Percentiles rank a stretch among this genome's conserved stretches.
Conservation (phyloP, 2,113 vertebrate species). For the Camelus bactrianus region DNA sequence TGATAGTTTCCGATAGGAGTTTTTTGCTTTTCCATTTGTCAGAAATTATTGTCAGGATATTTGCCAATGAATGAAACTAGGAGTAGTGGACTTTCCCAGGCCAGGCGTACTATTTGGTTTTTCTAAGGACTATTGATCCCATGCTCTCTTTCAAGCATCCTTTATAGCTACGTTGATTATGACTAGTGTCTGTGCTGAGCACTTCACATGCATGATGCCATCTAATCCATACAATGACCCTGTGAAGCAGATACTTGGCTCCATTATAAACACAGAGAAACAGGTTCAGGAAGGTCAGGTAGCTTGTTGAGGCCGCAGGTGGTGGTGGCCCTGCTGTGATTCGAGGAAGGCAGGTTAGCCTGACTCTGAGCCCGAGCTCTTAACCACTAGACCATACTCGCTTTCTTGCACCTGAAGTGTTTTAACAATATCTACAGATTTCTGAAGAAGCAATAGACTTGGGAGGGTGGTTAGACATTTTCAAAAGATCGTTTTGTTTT, state of each 20-base stretch:
- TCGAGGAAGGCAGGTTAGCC: background rate
- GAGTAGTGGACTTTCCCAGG: background rate
- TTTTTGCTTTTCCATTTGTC: background rate
- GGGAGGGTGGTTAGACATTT: background rate
- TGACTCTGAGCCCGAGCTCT: background rate
- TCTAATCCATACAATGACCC: background rate
- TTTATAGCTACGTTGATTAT: background rate
- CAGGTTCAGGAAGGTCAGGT: background rate
- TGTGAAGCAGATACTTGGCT: background rate
- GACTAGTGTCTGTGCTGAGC: background rate
- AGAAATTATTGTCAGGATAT: background rate
- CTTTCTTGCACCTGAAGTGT: background rate
- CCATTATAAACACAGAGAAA: background rate
- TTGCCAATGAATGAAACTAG: background rate
- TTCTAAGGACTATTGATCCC: background rate
- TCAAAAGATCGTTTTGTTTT: background rate
- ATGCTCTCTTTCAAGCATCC: background rate
- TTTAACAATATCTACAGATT: background rate
- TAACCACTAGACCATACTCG: background rate
- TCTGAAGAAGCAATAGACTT: background rate
- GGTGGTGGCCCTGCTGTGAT: fast-evolving
- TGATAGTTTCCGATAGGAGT: background rate
- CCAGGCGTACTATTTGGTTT: background rate
- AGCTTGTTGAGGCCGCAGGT: background rate
- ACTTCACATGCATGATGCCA: background rate